Conservation (phyloP, 2,113 vertebrate genomes). For the Pelmatolapia mariae region DNA sequence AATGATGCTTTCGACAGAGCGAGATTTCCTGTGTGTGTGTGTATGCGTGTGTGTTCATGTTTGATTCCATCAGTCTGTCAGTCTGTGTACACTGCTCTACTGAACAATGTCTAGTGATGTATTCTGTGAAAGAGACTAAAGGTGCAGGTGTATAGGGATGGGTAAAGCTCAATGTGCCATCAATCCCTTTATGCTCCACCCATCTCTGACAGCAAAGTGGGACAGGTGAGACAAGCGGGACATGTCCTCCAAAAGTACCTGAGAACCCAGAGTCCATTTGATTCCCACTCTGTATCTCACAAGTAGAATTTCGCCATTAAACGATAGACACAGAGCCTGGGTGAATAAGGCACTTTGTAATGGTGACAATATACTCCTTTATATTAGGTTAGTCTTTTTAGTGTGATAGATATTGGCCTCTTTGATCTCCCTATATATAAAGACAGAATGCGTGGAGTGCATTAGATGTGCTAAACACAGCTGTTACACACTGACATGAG, state of each 20-base stretch:
- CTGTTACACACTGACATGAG: neutral
- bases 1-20: neutral
- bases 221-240: neutral
- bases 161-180: conserved; percentile 14
- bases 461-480: neutral
- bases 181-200: conserved; percentile 32
- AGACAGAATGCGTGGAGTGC: neutral
- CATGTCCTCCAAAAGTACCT: neutral
- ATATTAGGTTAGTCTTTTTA: neutral
- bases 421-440: conserved; percentile 9
- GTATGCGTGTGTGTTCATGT: neutral
- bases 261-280: neutral
- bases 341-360: neutral
- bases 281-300: neutral
- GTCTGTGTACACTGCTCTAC: neutral
- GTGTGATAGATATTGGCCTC: neutral
- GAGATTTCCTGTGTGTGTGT: neutral
- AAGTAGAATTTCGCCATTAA: conserved; percentile 11
- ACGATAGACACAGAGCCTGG: neutral
- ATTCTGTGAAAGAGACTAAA: conserved; percentile 12
- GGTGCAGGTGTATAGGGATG: conserved; percentile 14
- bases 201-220: conserved; percentile 16
- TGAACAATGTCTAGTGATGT: conserved; percentile 20
- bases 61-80: conserved; percentile 29
- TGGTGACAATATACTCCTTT: neutral